A percentile compares a stretch with the other conserved stretches of the same genome.
phyloP scores from a whole-genome alignment of 1,140 invertebrate genomes.

The Oryzaephilus surinamensis region DNA sequence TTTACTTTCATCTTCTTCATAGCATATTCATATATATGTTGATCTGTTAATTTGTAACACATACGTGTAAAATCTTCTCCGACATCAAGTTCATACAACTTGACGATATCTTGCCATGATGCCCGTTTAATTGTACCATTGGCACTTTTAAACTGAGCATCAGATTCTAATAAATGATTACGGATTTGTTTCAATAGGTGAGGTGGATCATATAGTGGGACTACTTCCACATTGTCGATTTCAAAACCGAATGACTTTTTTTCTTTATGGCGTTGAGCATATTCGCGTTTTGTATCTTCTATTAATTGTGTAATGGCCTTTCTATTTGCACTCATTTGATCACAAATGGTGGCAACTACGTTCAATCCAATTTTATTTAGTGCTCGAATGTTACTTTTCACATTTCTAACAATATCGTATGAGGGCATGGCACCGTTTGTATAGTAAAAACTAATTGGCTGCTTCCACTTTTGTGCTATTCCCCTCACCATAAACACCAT shows the following conservation, averaged over 20 bases:
- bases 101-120: slow-evolving; percentile 6
- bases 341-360: slow-evolving; percentile 26
- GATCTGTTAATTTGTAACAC: slow-evolving; percentile 10
- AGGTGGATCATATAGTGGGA: slow-evolving; percentile 7
- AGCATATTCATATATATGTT: slow-evolving; percentile 5
- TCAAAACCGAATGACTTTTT: neutral
- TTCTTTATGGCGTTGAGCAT: neutral
- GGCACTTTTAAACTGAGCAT: neutral
- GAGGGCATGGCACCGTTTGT: slow-evolving; percentile 20
- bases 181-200: slow-evolving; percentile 8
- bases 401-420: slow-evolving; percentile 31
- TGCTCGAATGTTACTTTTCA: slow-evolving; percentile 18
- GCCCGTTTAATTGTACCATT: neutral
- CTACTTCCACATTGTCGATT: slow-evolving; percentile 4
- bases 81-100: too few relatives aligned
- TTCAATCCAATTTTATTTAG: slow-evolving; percentile 33
- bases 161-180: slow-evolving; percentile 3
- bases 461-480: neutral
- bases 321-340: slow-evolving; percentile 27
- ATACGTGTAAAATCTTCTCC: too few relatives aligned
- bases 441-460: slow-evolving; percentile 1
- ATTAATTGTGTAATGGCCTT: too few relatives aligned
- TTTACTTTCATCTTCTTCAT: slow-evolving; percentile 16
- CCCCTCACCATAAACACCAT: too few relatives aligned
- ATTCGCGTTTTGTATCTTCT: slow-evolving; percentile 5